A percentile compares a stretch with the other conserved stretches of the same genome.
phyloP scores from a whole-genome alignment of 1,140 invertebrate species.

The Vanessa tameamea region DNA sequence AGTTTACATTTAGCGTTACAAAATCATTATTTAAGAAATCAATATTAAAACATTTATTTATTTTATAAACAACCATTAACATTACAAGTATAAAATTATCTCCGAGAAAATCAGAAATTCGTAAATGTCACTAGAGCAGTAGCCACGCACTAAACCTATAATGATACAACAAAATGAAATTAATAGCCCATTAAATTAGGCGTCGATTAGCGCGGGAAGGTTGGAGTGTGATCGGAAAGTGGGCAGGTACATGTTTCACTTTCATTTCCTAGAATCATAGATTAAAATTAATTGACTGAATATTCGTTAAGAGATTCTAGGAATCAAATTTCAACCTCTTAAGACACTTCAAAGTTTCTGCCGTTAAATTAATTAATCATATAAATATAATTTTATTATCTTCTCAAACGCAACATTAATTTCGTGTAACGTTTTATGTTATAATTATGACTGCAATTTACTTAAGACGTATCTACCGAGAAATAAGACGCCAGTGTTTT shows the following conservation, averaged over 20 bases:
- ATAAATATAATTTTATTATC: no score
- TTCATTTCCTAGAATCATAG: conserved; percentile 1
- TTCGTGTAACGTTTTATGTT: no score
- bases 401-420: no score
- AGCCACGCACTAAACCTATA: conserved; percentile 13
- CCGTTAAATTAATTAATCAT: no score
- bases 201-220: conserved; percentile 9
- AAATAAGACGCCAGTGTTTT: no score
- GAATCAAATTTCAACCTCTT: conserved; percentile 1
- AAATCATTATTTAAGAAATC: no score
- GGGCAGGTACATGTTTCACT: not conserved
- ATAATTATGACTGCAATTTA: no score
- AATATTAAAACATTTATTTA: no score
- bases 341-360: not conserved
- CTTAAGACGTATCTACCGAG: no score
- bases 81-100: no score
- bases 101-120: not conserved
- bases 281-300: not conserved
- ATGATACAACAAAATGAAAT: conserved; percentile 14
- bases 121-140: conserved; percentile 1
- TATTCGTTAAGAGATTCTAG: not conserved
- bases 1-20: no score
- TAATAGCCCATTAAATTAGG: conserved; percentile 26
- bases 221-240: conserved; percentile 12
- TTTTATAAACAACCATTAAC: no score